Evolutionary conservation across 2,888 invertebrate genomes (phyloP).

Genomic region (Deilephila elpenor): DNA sequence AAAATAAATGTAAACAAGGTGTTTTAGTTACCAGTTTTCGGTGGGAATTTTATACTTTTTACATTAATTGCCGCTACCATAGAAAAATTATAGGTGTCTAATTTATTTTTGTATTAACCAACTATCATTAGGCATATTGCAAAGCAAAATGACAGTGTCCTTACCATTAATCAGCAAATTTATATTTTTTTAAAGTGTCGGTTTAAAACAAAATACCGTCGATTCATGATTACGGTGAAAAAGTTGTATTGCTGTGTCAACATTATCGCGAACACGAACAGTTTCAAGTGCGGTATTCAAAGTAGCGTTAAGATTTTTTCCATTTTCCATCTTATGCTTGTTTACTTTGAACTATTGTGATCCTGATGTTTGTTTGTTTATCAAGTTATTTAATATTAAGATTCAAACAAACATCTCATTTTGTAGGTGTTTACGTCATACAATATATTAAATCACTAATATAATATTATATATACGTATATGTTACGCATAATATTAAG

Average conservation of each 20-base stretch:
- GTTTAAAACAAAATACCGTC: too few relatives aligned
- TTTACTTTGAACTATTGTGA: slow-evolving; percentile 8
- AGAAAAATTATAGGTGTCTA: too few relatives aligned
- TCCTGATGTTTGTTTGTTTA: neutral
- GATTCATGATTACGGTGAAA: neutral
- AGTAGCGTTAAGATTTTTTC: neutral
- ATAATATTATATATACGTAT: neutral
- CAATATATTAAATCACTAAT: neutral
- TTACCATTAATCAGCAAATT: neutral
- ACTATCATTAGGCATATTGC: too few relatives aligned
- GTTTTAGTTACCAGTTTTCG: too few relatives aligned
- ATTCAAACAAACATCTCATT: neutral
- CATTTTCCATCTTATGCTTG: slow-evolving; percentile 2
- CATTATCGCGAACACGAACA: neutral
- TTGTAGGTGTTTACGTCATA: neutral
- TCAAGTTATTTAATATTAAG: neutral
- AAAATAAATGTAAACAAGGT: too few relatives aligned
- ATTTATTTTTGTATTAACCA: too few relatives aligned
- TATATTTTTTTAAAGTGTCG: neutral
- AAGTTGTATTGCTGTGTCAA: slow-evolving; percentile 24
- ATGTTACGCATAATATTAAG: neutral
- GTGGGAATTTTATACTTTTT: too few relatives aligned
- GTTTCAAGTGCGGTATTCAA: neutral
- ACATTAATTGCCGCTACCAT: too few relatives aligned
- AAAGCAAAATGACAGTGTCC: too few relatives aligned